Percentiles rank a stretch among this genome's conserved stretches.
These are phyloP conservation scores for Atta cephalotes DNA, from an alignment of 1,140 invertebrate genomes.

Conservation along the genomic window DNA sequence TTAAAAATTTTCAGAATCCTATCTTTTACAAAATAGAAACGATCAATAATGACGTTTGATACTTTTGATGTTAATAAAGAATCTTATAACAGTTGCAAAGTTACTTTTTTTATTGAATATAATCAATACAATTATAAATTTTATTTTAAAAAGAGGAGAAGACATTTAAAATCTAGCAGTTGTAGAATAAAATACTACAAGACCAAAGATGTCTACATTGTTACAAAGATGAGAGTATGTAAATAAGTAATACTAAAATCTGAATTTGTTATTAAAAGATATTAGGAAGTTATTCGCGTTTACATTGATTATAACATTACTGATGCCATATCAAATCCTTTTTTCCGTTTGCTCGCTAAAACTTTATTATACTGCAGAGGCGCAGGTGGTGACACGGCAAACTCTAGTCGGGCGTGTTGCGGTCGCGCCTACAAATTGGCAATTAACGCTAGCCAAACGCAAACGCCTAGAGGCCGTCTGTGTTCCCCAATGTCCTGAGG, in stretches of 20 bases:
- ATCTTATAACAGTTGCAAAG: too few relatives aligned
- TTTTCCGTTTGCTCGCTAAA: neutral
- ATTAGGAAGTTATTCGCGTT: neutral
- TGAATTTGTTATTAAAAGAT: neutral
- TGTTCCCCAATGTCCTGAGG: neutral
- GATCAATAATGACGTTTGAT: too few relatives aligned
- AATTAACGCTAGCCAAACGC: conserved; percentile 74
- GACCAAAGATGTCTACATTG: neutral
- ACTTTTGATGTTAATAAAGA: too few relatives aligned
- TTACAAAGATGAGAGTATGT: neutral
- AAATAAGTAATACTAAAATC: neutral
- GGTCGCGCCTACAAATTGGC: conserved; percentile 74
- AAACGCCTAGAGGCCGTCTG: conserved; percentile 29
- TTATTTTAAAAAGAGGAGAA: neutral
- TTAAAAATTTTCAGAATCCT: too few relatives aligned
- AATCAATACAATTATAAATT: neutral
- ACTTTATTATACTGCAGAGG: conserved; percentile 22
- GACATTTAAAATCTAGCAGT: neutral
- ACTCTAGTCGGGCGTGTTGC: conserved; percentile 40
- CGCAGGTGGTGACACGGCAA: conserved; percentile 29
- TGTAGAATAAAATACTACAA: neutral
- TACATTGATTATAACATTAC: neutral
- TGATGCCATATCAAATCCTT: neutral
- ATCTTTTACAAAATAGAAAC: too few relatives aligned
- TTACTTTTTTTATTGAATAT: too few relatives aligned